Evolutionary conservation across 2,888 invertebrate genomes (phyloP).

Genomic region (Dichetophora obliterata): DNA sequence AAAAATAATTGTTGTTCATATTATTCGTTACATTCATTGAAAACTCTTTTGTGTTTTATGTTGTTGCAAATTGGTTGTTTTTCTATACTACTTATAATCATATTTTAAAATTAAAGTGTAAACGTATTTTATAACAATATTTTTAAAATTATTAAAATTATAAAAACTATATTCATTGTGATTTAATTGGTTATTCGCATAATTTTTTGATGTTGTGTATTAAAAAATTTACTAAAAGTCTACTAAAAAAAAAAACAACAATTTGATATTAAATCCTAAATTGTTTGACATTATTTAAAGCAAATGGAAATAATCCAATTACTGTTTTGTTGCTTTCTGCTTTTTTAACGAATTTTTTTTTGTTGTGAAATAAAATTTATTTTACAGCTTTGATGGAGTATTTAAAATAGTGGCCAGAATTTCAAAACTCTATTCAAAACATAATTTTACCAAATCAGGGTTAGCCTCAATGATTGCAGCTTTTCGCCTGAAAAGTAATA

Average conservation of each 20-base stretch:
- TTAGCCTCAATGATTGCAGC: too few species aligned
- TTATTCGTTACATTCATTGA: conserved; percentile 36
- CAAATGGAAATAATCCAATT: neutral
- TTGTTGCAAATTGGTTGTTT: conserved; percentile 34
- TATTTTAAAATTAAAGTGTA: conserved; percentile 3
- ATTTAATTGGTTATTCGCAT: conserved; percentile 29
- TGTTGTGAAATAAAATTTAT: too few species aligned
- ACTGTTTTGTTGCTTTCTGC: neutral
- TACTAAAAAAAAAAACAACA: too few species aligned
- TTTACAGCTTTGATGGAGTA: too few species aligned
- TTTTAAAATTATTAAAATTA: neutral
- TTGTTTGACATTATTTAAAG: too few species aligned
- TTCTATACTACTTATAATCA: neutral
- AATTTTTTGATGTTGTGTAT: conserved; percentile 32
- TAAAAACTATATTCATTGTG: conserved; percentile 10
- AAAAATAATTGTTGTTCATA: neutral
- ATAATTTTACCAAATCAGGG: too few species aligned
- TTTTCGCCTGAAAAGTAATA: too few species aligned
- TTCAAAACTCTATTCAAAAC: too few species aligned
- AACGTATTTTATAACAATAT: neutral
- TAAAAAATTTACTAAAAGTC: neutral
- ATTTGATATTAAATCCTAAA: too few species aligned
- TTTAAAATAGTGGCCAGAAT: too few species aligned
- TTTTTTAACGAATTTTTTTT: too few species aligned
- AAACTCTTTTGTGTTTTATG: conserved; percentile 30